Evolutionary conservation across 2,113 vertebrate genomes (phyloP), one percentile per base, ranked within the genome.

Genomic region (Piliocolobus tephrosceles): DNA sequence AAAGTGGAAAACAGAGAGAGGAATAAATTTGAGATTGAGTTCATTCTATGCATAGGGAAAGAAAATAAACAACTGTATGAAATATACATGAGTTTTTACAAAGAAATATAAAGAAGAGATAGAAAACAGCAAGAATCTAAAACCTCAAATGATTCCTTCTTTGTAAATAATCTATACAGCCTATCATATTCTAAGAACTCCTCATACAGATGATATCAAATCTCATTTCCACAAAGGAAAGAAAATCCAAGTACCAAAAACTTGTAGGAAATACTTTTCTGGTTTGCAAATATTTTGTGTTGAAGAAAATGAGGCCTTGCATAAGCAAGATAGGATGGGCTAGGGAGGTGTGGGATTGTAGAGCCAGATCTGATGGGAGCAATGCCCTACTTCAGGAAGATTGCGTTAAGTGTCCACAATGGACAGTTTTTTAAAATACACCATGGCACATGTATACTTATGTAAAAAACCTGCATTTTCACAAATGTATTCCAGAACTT

Each of bases 51-150:
- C 68, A 11, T 35, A 43, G 23, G 8, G 32, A 94, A 32, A 78
- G 43, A 47, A 88, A 88, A 93, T 43, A 45, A 88, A n/a, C 38
- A 95, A 35, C 30, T 76, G 38, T 66, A 73, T 96, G 40, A 85
- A 89, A 89, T 89, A 85, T 50, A 66, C 38, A 66, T 43, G 47
- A 91, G 9, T 57, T 75, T 96, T 94, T 91, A 17, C 91, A 96
- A 92, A 84, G 82, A 66, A 66, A 3, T 72, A 73, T 43, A 84
- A 83, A 68, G 52, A 55, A 81, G 35, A 91, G 27, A 72, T 20
- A 57, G 55, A 86, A 95, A 82, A 45, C 12, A 68, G 47, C 55
- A 91, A 88, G 79, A 66, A 88, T 84, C 35, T 83, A 72, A 91
- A 91, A 91, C 55, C 45, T 50, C 78, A 55, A 89, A 68, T 68